phyloP scores from a whole-genome alignment of 37 sponge, comb jelly and placozoan species.

The Agelas oroides region DNA sequence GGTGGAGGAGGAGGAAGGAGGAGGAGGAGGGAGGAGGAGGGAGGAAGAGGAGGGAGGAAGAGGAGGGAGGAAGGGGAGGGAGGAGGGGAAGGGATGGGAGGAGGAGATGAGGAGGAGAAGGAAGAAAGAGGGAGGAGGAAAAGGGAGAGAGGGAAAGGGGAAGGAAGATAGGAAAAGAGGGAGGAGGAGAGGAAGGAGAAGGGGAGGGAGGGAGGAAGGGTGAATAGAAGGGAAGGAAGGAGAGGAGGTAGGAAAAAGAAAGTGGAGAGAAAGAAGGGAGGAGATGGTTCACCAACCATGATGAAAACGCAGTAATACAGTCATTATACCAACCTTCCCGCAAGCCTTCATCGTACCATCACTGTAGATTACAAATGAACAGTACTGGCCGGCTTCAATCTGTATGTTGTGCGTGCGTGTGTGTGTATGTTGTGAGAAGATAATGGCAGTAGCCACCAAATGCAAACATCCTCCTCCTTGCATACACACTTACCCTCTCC shows the following conservation, averaged over 20 bases:
- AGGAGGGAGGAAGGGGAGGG: background rate
- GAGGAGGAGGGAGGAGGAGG: background rate
- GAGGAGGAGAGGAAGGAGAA: no score
- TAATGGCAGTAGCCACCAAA: background rate
- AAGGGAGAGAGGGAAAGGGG: background rate
- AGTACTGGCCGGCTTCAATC: constrained; percentile 93
- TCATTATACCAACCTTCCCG: constrained; percentile 82
- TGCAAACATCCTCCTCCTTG: background rate
- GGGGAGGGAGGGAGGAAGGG: background rate
- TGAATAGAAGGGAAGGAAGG: background rate
- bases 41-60: no score
- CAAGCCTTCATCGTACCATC: constrained; percentile 86
- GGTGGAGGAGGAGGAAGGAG: background rate
- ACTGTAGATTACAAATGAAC: constrained; percentile 75
- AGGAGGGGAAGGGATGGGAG: no score
- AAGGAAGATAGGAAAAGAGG: background rate
- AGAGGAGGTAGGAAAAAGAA: constrained; percentile 3
- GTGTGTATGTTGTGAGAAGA: background rate
- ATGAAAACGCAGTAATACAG: no score
- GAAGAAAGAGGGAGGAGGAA: background rate
- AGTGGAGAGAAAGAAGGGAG: background rate
- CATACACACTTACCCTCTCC: no score
- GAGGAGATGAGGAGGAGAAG: background rate
- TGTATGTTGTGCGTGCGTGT: constrained; percentile 12
- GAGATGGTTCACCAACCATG: no score